Evolutionary conservation across 2,113 vertebrate genomes (phyloP), one percentile per base, ranked within the genome.

Genomic region (Xiphorhynchus elegans): DNA sequence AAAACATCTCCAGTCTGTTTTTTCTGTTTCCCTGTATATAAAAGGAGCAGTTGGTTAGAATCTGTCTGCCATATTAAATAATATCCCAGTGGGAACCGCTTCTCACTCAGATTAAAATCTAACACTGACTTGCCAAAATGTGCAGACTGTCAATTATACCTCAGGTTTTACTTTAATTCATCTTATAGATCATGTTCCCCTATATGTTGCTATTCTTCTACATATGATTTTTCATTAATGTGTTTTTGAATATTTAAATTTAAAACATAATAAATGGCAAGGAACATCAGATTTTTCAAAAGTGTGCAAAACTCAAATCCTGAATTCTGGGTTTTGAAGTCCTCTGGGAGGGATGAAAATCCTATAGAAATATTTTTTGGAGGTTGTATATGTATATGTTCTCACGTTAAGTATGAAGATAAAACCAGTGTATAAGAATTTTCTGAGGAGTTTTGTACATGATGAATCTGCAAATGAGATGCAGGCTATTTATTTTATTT

Each of bases 1-100:
- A 72, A 79, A 62, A 84, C 58, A 76, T 94, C 72, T 94, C 42
- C 35, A 53, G 46, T 28, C 67, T 49, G 46, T 91, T 80, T 77
- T 91, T 82, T 77, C 31, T 87, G 44, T 79, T 89, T 94, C 37
- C 63, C 50, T 77, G 67, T 28, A 56, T 53, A 64, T 84, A 89
- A 95, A 94, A 90, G 89, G 50, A 90, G 76, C 67, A 92, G 62
- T 87, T 97, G 79, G 70, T 47, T 94, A 89, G 67, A 91, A 75
- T 42, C 39, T 68, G 62, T 63, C 49, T 90, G 29, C 83, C 50
- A 19, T 77, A 63, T 83, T 95, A 89, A 90, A 89, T 86, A 85
- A 78, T 73, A 88, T 93, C 73, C 52, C 91, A 66, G 49, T 35
- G 67, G 59, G 66, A 92, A 68, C 26, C 0, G 0, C 42, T 76